phyloP scores from a whole-genome alignment of 2,888 invertebrate species.

The Leptarthrus brevirostris region DNA sequence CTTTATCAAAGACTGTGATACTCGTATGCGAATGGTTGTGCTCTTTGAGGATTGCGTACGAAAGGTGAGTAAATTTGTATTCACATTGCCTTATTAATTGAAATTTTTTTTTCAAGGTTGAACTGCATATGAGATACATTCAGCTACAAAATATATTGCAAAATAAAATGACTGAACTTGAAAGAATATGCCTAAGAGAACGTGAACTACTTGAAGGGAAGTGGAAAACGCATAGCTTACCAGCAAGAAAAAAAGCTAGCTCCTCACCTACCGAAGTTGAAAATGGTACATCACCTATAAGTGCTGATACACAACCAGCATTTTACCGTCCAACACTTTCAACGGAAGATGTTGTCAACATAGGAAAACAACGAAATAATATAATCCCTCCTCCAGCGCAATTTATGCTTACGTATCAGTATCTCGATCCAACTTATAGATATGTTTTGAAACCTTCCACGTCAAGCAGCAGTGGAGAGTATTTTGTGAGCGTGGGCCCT shows the following conservation, averaged over 20 bases:
- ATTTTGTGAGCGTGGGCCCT: slow-evolving; percentile 78
- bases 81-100: slow-evolving; percentile 22
- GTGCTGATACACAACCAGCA: slow-evolving; percentile 61
- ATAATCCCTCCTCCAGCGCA: slow-evolving; percentile 68
- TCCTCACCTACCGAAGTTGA: slow-evolving; percentile 68
- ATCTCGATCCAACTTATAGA: slow-evolving; percentile 78
- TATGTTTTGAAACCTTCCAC: slow-evolving; percentile 77
- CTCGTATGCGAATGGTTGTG: slow-evolving; percentile 94
- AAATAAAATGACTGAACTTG: slow-evolving; percentile 85
- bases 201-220: slow-evolving; percentile 85
- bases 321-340: slow-evolving; percentile 84
- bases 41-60: slow-evolving; percentile 96
- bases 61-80: slow-evolving; percentile 72
- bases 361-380: slow-evolving; percentile 64
- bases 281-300: slow-evolving; percentile 68
- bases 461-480: slow-evolving; percentile 75
- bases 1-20: slow-evolving; percentile 89
- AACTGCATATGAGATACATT: slow-evolving; percentile 92
- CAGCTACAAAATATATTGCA: slow-evolving; percentile 87
- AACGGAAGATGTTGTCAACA: slow-evolving; percentile 78
- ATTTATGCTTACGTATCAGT: slow-evolving; percentile 73
- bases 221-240: slow-evolving; percentile 91
- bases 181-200: slow-evolving; percentile 83
- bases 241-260: slow-evolving; percentile 83
- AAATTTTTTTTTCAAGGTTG: slow-evolving; percentile 68